Conservation (phyloP, 2,797 vertebrate species). For the Phoxinus dragarum region DNA sequence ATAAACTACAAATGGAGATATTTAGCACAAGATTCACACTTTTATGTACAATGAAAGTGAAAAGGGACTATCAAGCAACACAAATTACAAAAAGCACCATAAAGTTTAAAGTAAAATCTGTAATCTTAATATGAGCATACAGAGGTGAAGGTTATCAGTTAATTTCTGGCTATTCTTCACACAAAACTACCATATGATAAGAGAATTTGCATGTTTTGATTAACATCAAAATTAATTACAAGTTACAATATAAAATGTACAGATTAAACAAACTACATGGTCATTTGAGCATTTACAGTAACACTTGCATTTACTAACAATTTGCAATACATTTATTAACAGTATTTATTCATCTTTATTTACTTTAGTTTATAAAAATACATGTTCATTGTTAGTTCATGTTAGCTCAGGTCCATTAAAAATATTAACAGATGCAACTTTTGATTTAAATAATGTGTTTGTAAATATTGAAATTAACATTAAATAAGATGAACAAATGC, state of each 20-base stretch:
- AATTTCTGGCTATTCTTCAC: not conserved
- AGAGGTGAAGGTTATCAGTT: not conserved
- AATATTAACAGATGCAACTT: too few species aligned
- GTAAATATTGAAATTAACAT: too few species aligned
- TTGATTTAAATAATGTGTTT: too few species aligned
- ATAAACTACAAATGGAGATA: not conserved
- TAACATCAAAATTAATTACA: too few species aligned
- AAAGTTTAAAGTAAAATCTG: not conserved
- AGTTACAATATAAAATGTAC: not conserved
- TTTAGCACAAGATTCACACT: not conserved
- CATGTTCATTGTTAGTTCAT: too few species aligned
- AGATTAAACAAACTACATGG: not conserved
- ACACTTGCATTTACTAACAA: not conserved
- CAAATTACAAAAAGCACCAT: not conserved
- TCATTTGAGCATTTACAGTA: not conserved
- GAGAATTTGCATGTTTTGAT: not conserved
- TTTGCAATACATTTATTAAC: not conserved
- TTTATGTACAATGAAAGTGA: not conserved
- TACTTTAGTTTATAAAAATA: too few species aligned
- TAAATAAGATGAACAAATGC: not conserved
- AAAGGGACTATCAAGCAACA: not conserved
- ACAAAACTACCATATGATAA: too few species aligned
- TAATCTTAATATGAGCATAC: not conserved
- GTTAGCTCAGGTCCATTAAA: too few species aligned
- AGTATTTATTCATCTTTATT: not conserved